Conservation (phyloP, 2,113 vertebrate species). For the Sialia sialis region DNA sequence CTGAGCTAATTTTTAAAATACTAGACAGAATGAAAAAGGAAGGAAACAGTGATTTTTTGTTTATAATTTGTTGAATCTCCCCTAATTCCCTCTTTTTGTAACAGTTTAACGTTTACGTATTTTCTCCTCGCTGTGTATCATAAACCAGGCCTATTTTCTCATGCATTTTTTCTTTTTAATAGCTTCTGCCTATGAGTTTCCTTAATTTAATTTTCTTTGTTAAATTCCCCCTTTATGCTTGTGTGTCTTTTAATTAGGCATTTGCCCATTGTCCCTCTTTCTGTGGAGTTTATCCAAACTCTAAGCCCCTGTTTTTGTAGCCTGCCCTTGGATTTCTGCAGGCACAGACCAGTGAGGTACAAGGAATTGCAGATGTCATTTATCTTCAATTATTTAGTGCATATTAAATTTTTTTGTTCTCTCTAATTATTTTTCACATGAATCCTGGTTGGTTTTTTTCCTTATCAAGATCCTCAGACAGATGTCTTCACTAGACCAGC, state of each 20-base stretch:
- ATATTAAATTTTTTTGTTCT: background rate
- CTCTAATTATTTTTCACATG: background rate
- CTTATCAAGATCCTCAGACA: background rate
- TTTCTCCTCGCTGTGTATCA: background rate
- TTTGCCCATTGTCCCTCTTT: background rate
- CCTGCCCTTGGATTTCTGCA: background rate
- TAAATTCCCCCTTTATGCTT: background rate
- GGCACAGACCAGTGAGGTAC: background rate
- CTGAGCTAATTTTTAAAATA: background rate
- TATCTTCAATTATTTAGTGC: background rate
- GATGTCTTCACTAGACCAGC: background rate
- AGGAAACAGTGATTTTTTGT: background rate
- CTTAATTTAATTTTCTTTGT: background rate
- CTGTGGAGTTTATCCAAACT: background rate
- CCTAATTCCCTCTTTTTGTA: background rate
- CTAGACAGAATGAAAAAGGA: background rate
- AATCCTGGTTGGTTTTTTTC: background rate
- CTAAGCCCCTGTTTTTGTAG: background rate
- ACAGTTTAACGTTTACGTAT: background rate
- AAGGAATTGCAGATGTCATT: background rate
- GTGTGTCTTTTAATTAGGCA: background rate
- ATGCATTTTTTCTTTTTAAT: background rate
- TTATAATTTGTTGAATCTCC: background rate
- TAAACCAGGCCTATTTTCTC: background rate
- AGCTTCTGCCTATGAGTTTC: background rate